These are phyloP conservation scores for Ostrea denselamellosa DNA, from an alignment of 1,140 invertebrate genomes.

Conservation along the genomic window DNA sequence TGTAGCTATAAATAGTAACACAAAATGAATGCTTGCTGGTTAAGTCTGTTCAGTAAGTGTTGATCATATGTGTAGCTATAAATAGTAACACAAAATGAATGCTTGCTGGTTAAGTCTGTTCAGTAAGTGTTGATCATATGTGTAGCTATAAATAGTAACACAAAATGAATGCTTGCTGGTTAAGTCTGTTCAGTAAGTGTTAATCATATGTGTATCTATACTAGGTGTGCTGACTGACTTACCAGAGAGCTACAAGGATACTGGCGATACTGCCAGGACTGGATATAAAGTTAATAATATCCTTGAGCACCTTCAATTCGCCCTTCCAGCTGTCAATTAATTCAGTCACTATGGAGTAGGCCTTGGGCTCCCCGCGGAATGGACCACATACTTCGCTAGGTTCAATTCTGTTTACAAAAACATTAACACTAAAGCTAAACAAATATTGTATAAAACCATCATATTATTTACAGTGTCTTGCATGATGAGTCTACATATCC, in stretches of 20 bases:
- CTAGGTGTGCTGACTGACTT: slow-evolving; percentile 41
- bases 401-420: slow-evolving; percentile 58
- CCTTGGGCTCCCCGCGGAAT: slow-evolving; percentile 59
- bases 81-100: slow-evolving; percentile 26
- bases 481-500: slow-evolving; percentile 80
- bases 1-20: slow-evolving; percentile 57
- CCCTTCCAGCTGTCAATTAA: slow-evolving; percentile 63
- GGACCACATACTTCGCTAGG: slow-evolving; percentile 73
- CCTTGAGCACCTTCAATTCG: slow-evolving; percentile 46
- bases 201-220: too few species aligned
- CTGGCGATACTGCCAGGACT: slow-evolving; percentile 67
- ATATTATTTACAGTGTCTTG: slow-evolving; percentile 68
- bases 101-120: background rate
- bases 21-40: background rate
- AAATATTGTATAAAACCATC: slow-evolving; percentile 52
- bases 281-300: slow-evolving; percentile 66
- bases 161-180: background rate
- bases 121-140: too few species aligned
- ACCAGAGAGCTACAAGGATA: slow-evolving; percentile 67
- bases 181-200: background rate
- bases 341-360: slow-evolving; percentile 66
- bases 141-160: slow-evolving; percentile 57
- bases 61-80: slow-evolving; percentile 55
- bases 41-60: too few species aligned
- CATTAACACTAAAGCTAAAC: background rate